Evolutionary conservation across 2,888 invertebrate genomes (phyloP), one percentile per base, ranked within the genome.

Genomic region (Zygaena filipendulae): DNA sequence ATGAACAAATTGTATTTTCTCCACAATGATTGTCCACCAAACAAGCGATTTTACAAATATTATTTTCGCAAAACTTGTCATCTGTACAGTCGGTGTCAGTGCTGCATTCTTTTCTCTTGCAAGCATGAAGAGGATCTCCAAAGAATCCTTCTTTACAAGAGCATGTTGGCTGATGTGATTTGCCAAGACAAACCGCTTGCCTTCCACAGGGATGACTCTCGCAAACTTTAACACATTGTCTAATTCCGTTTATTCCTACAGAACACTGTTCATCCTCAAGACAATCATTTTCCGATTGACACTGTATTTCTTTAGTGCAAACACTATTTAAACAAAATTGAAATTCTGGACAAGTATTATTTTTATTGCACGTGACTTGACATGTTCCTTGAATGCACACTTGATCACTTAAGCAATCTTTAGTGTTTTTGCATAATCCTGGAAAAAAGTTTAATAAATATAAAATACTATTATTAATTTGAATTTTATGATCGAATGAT

Each of bases 11-110:
- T 0, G 94, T 88, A 61, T 94, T 92, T 28, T 86, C 85, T 1
- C 92, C 93, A 49, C 95, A 95, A 9, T 89, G 87, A 59, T 92
- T 91, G n/a, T 86, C 81, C 3, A 87, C 85, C 11, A 93, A 77
- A 54, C 95, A 95, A 9, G 92, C 91, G 35, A 92, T 91, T 74
- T 92, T 91, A 56, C 95, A 95, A 75, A 87, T 88, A 53, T 88
- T 86, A 35, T 86, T 82, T 38, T 92, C 88, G 47, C 95, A 95
- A 24, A 91, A 81, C 67, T 93, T 92, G 52, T 94, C 93, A 26
- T 87, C 86, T 0, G 88, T 82, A 49, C 94, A 95, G 32, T 94
- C 87, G 0, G 82, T 70, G 48, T 90, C 84, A 0, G 52, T 57
- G 31, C 82, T 81, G 49, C 94, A 95, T 70, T 94, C 91, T 33